phyloP scores from a whole-genome alignment of 2,113 vertebrate genomes.

The Colaptes auratus region DNA sequence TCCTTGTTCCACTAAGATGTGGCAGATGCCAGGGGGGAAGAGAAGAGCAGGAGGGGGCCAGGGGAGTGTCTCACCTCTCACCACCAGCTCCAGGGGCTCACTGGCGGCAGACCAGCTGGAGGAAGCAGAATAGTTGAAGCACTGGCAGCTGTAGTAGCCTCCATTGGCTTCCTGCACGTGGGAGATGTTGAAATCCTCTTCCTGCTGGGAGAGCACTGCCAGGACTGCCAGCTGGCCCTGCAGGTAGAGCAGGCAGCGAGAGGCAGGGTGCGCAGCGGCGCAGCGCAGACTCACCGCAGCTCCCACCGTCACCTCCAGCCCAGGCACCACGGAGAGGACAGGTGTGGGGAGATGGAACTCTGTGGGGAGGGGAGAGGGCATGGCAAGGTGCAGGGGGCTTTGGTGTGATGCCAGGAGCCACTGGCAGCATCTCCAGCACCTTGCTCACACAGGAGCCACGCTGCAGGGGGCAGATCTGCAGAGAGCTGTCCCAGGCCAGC shows the following conservation, averaged over 20 bases:
- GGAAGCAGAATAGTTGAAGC: rapidly evolving
- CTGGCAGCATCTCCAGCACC: background rate
- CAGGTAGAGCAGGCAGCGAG: background rate
- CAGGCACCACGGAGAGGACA: background rate
- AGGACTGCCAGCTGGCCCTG: background rate
- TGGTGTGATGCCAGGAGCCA: background rate
- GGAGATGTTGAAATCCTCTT: background rate
- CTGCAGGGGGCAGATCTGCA: background rate
- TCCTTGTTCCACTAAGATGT: background rate
- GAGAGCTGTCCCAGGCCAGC: rapidly evolving
- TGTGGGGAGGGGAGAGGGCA: background rate
- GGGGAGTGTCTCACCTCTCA: constrained; percentile 19
- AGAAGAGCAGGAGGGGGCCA: background rate
- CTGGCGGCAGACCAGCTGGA: background rate
- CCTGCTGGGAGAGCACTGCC: rapidly evolving
- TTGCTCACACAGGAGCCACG: background rate
- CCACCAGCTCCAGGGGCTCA: background rate
- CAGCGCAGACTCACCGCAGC: background rate
- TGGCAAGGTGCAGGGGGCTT: background rate
- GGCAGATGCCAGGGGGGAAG: background rate
- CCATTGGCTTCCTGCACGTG: rapidly evolving
- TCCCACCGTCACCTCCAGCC: background rate
- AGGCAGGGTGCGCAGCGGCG: background rate
- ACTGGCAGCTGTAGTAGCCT: constrained; percentile 48
- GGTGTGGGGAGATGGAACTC: background rate